phyloP scores from a whole-genome alignment of 2,113 vertebrate genomes.

The Donacobius atricapilla region DNA sequence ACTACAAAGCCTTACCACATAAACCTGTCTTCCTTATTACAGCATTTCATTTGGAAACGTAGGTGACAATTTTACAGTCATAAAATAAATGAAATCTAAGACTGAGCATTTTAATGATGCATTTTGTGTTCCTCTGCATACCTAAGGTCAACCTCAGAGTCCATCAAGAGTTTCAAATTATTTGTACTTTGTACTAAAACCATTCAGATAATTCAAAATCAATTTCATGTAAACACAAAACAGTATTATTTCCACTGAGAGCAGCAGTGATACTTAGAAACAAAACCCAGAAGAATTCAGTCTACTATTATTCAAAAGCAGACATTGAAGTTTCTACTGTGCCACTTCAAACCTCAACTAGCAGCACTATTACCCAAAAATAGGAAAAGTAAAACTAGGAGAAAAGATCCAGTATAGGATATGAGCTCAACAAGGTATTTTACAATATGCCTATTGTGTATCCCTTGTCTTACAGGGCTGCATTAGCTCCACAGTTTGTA shows the following conservation, averaged over 20 bases:
- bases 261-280: neutral
- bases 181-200: neutral
- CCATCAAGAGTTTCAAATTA: neutral
- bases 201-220: neutral
- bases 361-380: neutral
- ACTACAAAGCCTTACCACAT: slow-evolving; percentile 83
- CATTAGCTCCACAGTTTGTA: neutral
- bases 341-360: neutral
- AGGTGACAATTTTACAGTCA: slow-evolving; percentile 90
- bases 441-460: neutral
- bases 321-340: neutral
- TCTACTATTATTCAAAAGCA: neutral
- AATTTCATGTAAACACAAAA: neutral
- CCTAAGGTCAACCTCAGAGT: neutral
- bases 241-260: neutral
- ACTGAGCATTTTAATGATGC: slow-evolving; percentile 75
- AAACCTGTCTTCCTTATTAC: slow-evolving; percentile 85
- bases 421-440: neutral
- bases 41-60: slow-evolving; percentile 81
- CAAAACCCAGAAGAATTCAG: neutral
- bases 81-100: slow-evolving; percentile 78
- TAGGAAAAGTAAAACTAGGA: neutral
- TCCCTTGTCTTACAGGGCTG: neutral
- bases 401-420: neutral
- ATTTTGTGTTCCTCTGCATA: slow-evolving; percentile 19